phyloP scores from a whole-genome alignment of 2,888 invertebrate genomes.

The Caenorhabditis becei region DNA sequence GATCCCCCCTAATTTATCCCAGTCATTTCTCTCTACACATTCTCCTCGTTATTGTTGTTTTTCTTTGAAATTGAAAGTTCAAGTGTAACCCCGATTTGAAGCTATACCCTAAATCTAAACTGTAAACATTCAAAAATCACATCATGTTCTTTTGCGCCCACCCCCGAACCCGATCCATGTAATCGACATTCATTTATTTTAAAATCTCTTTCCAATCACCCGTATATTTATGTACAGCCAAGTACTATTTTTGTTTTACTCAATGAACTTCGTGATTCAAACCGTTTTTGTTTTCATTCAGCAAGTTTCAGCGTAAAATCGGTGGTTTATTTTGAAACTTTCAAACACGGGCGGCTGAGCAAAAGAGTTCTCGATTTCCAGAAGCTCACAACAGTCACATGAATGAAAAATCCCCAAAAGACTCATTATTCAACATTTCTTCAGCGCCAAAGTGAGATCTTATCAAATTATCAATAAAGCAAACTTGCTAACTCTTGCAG shows the following conservation, averaged over 20 bases:
- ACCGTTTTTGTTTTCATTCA: not conserved
- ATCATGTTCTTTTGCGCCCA: not conserved
- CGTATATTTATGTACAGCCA: not conserved
- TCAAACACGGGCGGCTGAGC: not conserved
- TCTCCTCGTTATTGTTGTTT: slow-evolving; percentile 12
- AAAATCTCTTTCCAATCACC: not conserved
- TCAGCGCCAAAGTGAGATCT: slow-evolving; percentile 38
- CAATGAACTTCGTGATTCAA: slow-evolving; percentile 28
- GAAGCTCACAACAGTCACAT: not conserved
- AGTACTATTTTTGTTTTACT: slow-evolving; percentile 15
- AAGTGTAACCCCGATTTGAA: too few relatives aligned
- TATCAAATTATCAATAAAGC: not conserved
- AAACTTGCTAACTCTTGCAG: slow-evolving; percentile 7
- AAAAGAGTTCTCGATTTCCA: not conserved
- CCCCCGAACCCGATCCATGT: not conserved
- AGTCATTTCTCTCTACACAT: slow-evolving; percentile 2
- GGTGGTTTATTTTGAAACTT: slow-evolving; percentile 1
- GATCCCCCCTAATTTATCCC: not conserved
- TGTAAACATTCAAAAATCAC: not conserved
- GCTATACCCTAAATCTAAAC: slow-evolving; percentile 1
- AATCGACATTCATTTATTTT: slow-evolving; percentile 8
- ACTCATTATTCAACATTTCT: slow-evolving; percentile 22
- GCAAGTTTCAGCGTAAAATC: not conserved
- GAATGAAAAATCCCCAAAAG: slow-evolving; percentile 15
- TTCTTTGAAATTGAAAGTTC: slow-evolving; percentile 14